These are phyloP conservation scores for Chydorus sphaericus DNA, from an alignment of 2,888 invertebrate genomes.

Conservation along the genomic window DNA sequence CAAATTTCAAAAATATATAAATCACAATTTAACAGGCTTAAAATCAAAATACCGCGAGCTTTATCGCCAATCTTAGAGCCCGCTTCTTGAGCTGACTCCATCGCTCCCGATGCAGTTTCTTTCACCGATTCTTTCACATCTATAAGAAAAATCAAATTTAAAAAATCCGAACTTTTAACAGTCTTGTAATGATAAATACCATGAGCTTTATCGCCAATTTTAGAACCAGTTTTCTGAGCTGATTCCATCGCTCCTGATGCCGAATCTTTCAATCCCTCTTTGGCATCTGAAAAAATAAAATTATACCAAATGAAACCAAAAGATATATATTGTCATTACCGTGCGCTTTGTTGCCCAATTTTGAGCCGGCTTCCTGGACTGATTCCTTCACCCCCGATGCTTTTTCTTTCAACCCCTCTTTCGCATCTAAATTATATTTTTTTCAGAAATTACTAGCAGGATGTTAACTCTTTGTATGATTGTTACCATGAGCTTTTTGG, in stretches of 20 bases:
- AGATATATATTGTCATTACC: not conserved
- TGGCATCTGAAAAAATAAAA: not conserved
- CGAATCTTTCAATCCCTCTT: not conserved
- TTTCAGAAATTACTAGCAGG: not conserved
- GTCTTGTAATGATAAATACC: not conserved
- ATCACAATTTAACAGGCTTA: not conserved
- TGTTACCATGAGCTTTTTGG: not conserved
- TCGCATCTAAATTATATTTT: not conserved
- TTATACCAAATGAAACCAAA: not conserved
- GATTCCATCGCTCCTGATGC: not conserved
- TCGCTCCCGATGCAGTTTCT: not conserved
- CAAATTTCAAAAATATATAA: not conserved
- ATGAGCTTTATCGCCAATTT: not conserved
- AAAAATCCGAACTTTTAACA: not conserved
- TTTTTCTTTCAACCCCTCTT: not conserved
- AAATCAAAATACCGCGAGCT: not conserved
- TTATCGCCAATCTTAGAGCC: not conserved
- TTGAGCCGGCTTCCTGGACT: not conserved
- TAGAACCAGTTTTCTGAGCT: not conserved
- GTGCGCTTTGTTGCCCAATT: not conserved
- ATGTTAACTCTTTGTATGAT: not conserved
- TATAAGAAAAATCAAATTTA: not conserved
- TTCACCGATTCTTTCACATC: not conserved
- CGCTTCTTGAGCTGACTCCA: not conserved
- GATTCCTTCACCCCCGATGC: not conserved